Conservation (phyloP, 2,888 invertebrate genomes). For the Orthosia gothica region DNA sequence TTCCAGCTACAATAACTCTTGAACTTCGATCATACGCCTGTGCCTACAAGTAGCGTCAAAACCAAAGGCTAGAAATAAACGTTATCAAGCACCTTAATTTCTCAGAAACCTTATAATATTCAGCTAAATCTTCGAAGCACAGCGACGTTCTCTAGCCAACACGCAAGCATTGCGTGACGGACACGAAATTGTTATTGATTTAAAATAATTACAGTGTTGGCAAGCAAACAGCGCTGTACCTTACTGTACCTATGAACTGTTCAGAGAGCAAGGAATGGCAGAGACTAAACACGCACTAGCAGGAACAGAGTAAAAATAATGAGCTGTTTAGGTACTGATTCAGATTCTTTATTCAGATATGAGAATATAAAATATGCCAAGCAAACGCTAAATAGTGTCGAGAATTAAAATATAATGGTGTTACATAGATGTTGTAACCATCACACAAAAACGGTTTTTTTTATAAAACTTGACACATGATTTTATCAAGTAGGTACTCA, state of each 20-base stretch:
- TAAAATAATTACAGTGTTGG: conserved; percentile 79
- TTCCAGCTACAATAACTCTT: too few relatives aligned
- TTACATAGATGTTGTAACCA: too few relatives aligned
- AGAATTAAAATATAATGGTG: too few relatives aligned
- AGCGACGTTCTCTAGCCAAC: conserved; percentile 54
- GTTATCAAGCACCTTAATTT: conserved; percentile 29
- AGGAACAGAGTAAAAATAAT: too few relatives aligned
- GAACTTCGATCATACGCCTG: not conserved
- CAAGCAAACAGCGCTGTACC: conserved; percentile 69
- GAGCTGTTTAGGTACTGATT: too few relatives aligned
- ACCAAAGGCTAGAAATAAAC: conserved; percentile 16
- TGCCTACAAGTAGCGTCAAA: not conserved
- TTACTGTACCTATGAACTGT: conserved; percentile 41
- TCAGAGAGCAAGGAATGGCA: not conserved
- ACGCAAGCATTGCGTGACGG: conserved; percentile 79
- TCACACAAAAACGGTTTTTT: too few relatives aligned
- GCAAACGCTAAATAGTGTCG: too few relatives aligned
- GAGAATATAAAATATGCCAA: too few relatives aligned
- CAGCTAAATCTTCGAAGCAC: conserved; percentile 48
- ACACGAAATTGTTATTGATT: conserved; percentile 83
- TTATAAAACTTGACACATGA: too few relatives aligned
- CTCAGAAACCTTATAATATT: conserved; percentile 41
- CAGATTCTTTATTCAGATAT: too few relatives aligned
- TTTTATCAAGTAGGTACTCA: too few relatives aligned
- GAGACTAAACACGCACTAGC: not conserved